phyloP scores from a whole-genome alignment of 2,797 vertebrate genomes.

The Phrynocephalus vlangalii region DNA sequence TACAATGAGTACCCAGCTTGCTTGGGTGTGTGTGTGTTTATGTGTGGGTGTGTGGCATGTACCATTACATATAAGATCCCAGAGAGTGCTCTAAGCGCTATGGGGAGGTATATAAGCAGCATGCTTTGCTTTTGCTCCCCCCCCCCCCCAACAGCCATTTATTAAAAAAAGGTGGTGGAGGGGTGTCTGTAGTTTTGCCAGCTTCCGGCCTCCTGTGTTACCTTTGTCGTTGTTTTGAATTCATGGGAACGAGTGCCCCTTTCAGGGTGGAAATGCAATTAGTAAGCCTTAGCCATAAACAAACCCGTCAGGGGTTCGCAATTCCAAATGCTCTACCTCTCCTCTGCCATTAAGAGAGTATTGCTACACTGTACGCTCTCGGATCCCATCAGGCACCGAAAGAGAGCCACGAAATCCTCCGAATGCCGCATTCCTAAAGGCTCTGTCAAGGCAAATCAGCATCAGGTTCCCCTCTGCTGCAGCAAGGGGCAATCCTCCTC shows the following conservation, averaged over 20 bases:
- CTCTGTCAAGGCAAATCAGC: slow-evolving; percentile 10
- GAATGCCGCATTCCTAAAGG: slow-evolving; percentile 1
- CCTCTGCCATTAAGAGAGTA: background rate
- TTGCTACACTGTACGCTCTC: background rate
- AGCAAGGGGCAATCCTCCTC: background rate
- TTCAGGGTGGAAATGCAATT: background rate
- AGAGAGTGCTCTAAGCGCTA: too few species aligned
- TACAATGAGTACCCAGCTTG: too few species aligned
- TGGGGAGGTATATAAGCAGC: too few species aligned
- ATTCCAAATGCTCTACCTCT: background rate
- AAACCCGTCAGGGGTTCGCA: background rate
- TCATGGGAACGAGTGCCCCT: background rate
- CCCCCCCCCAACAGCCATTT: background rate
- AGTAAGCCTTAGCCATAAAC: background rate
- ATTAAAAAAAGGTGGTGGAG: background rate
- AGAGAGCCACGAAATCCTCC: background rate
- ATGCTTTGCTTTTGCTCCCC: too few species aligned
- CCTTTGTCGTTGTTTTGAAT: background rate
- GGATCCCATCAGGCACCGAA: slow-evolving; percentile 11
- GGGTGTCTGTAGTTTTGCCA: background rate
- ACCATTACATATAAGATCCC: too few species aligned
- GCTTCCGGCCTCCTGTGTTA: background rate
- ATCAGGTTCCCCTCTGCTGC: background rate
- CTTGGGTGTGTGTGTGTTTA: too few species aligned
- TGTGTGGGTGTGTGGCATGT: too few species aligned